phyloP scores from a whole-genome alignment of 2,888 invertebrate species.

The Pyrochroa serraticornis region DNA sequence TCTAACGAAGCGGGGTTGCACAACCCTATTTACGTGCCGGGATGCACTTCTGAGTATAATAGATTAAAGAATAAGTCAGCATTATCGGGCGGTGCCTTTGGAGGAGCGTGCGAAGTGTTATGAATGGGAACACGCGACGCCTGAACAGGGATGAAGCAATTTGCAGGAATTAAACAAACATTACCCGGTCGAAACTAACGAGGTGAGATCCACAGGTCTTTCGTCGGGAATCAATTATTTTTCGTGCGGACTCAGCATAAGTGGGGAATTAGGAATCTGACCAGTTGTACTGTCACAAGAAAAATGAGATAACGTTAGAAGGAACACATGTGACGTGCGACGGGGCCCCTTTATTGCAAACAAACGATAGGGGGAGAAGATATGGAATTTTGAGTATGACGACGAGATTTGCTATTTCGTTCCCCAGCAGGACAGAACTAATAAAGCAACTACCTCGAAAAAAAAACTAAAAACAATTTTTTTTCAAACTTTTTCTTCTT shows the following conservation, averaged over 20 bases:
- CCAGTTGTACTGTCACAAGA: constrained; percentile 9
- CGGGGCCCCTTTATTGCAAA: constrained; percentile 2
- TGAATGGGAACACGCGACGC: constrained; percentile 16
- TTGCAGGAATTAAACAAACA: constrained; percentile 18
- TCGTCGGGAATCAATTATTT: background rate
- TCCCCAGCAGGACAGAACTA: background rate
- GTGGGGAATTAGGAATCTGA: no score
- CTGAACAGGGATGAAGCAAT: constrained; percentile 16
- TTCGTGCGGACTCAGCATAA: no score
- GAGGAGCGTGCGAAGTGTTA: constrained; percentile 21
- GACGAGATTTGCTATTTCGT: constrained; percentile 8
- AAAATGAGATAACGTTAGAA: constrained; percentile 12
- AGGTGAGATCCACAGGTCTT: constrained; percentile 17
- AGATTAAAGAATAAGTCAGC: constrained; percentile 48
- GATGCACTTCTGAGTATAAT: constrained; percentile 35
- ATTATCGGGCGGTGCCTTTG: constrained; percentile 39
- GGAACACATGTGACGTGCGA: constrained; percentile 7
- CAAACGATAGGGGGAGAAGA: constrained; percentile 10
- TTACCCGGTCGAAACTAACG: constrained; percentile 5
- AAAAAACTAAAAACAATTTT: constrained; percentile 15
- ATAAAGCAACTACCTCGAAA: no score
- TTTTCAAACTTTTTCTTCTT: no score
- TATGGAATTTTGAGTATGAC: constrained; percentile 19
- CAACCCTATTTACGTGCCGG: constrained; percentile 18
- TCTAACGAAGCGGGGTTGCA: background rate